Evolutionary conservation across 2,888 invertebrate genomes (phyloP).

Genomic region (Balanococcus diminutus): DNA sequence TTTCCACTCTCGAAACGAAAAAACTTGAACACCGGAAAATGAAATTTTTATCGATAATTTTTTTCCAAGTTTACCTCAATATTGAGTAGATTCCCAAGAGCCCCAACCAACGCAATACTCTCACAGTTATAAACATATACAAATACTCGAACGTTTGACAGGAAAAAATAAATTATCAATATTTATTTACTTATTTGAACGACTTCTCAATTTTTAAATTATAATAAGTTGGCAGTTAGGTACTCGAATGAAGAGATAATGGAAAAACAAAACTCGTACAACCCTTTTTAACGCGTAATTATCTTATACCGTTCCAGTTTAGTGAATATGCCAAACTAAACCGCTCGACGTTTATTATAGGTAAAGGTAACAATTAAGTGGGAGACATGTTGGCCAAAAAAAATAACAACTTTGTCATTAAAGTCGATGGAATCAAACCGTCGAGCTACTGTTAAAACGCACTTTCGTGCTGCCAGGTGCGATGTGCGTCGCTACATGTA

Average conservation of each 20-base stretch:
- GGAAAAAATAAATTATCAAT: constrained; percentile 13
- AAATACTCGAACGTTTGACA: not conserved
- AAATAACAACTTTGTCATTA: constrained; percentile 10
- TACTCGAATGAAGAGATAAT: not conserved
- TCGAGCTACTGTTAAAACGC: not conserved
- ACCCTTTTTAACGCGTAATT: not conserved
- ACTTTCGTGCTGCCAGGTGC: constrained; percentile 4
- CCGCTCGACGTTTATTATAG: constrained; percentile 14
- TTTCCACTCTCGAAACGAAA: not conserved
- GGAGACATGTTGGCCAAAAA: not conserved
- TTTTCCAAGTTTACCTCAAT: not conserved
- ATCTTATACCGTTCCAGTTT: constrained; percentile 17
- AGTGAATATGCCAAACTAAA: constrained; percentile 16
- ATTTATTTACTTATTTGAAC: not conserved
- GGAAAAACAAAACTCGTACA: constrained; percentile 10
- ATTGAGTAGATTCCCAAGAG: not conserved
- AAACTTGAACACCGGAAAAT: not conserved
- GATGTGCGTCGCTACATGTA: not conserved
- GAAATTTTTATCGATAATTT: not conserved
- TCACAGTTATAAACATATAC: not conserved
- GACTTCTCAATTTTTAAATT: not conserved
- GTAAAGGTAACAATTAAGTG: constrained; percentile 7
- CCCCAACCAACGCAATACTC: not conserved
- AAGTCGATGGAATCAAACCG: constrained; percentile 11
- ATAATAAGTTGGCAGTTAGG: not conserved